phyloP scores from a whole-genome alignment of 2,797 vertebrate species.

The Eupleurogrammus muticus region DNA sequence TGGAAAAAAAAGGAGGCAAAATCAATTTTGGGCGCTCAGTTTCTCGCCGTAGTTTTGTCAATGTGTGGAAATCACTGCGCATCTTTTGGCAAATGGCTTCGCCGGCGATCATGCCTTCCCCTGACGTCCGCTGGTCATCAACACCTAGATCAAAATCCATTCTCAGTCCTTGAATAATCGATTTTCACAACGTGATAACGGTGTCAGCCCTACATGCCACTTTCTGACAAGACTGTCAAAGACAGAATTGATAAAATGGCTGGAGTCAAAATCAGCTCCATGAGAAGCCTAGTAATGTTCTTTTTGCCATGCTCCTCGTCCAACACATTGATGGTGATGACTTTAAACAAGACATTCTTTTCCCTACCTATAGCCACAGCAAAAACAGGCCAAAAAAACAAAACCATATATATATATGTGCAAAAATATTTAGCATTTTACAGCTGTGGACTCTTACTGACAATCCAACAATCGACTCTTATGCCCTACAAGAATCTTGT shows the following conservation, averaged over 20 bases:
- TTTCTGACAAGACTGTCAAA: constrained; percentile 11
- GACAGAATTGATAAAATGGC: constrained; percentile 15
- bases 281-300: neutral
- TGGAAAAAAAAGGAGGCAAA: too few relatives aligned
- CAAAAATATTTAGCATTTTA: constrained; percentile 21
- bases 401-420: too few relatives aligned
- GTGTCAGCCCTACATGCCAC: neutral
- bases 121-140: too few relatives aligned
- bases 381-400: neutral
- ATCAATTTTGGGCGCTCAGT: too few relatives aligned
- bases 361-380: constrained; percentile 6
- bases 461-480: constrained; percentile 9
- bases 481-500: constrained; percentile 13
- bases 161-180: too few relatives aligned
- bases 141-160: too few relatives aligned
- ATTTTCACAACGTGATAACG: too few relatives aligned
- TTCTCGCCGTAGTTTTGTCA: too few relatives aligned
- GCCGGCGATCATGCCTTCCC: too few relatives aligned
- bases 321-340: neutral
- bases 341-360: constrained; percentile 6
- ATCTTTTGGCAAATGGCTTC: too few relatives aligned
- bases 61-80: too few relatives aligned
- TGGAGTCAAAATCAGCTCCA: neutral
- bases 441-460: constrained; percentile 28
- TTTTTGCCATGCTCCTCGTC: constrained; percentile 7